Evolutionary conservation across 1,140 invertebrate species (phyloP).

Genomic region (Littorina saxatilis): DNA sequence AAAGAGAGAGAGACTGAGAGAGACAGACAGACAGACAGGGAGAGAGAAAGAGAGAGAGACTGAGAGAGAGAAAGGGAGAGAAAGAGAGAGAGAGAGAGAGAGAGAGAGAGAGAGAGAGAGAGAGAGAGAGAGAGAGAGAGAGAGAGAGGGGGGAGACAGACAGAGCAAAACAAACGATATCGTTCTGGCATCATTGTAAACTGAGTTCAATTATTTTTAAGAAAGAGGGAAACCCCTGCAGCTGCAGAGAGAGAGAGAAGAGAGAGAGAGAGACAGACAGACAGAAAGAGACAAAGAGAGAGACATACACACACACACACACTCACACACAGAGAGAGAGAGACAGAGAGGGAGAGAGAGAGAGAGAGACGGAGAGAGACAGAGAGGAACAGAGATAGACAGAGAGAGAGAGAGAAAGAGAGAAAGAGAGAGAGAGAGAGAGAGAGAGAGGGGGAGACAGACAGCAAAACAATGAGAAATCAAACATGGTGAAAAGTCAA

Average conservation of each 20-base stretch:
- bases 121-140: background rate
- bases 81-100: background rate
- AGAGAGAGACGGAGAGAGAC: background rate
- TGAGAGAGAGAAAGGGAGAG: background rate
- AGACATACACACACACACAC: background rate
- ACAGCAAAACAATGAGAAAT: too few species aligned
- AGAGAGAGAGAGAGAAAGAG: background rate
- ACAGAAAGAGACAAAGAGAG: too few species aligned
- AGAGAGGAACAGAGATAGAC: too few species aligned
- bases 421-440: background rate
- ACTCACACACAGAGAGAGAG: background rate
- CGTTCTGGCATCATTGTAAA: too few species aligned
- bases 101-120: background rate
- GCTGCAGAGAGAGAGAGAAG: background rate
- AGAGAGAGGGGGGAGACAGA: too few species aligned
- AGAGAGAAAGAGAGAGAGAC: too few species aligned
- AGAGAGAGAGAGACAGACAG: background rate
- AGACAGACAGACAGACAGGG: too few species aligned
- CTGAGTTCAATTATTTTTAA: too few species aligned
- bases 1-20: too few species aligned
- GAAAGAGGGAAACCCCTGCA: too few species aligned
- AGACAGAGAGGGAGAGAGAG: background rate
- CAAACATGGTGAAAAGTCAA: too few species aligned
- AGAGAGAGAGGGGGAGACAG: background rate
- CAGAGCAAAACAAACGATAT: too few species aligned